These are phyloP conservation scores for Alauda arvensis DNA, from an alignment of 2,797 vertebrate species.

Conservation along the genomic window DNA sequence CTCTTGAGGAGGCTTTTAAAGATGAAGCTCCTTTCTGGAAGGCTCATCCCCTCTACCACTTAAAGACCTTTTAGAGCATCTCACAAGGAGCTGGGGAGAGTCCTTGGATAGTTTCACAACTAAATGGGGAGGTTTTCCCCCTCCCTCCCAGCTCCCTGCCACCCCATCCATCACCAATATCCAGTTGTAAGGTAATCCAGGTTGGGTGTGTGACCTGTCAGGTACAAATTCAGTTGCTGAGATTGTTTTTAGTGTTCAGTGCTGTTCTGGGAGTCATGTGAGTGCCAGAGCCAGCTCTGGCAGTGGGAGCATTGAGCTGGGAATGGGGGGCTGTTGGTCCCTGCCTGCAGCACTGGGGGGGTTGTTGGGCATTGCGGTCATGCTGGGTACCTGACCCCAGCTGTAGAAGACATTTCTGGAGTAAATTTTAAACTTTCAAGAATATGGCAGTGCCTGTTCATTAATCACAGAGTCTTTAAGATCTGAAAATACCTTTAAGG, in stretches of 20 bases:
- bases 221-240: not conserved
- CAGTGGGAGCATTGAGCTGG: not conserved
- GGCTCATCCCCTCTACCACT: not conserved
- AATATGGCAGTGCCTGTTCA: not conserved
- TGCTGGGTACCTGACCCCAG: not conserved
- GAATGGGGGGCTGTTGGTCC: not conserved
- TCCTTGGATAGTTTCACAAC: not conserved
- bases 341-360: not conserved
- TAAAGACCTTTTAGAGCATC: not conserved
- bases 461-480: not conserved
- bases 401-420: not conserved
- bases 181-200: not conserved
- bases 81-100: not conserved
- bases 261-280: not conserved
- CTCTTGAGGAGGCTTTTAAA: not conserved
- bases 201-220: not conserved
- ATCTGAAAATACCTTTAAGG: not conserved
- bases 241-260: not conserved
- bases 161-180: not conserved
- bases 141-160: not conserved
- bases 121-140: not conserved
- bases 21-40: not conserved
- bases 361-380: not conserved
- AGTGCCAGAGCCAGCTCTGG: not conserved
- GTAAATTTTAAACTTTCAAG: not conserved